Evolutionary conservation across 2,113 vertebrate species (phyloP).

Genomic region (Malurus melanocephalus): DNA sequence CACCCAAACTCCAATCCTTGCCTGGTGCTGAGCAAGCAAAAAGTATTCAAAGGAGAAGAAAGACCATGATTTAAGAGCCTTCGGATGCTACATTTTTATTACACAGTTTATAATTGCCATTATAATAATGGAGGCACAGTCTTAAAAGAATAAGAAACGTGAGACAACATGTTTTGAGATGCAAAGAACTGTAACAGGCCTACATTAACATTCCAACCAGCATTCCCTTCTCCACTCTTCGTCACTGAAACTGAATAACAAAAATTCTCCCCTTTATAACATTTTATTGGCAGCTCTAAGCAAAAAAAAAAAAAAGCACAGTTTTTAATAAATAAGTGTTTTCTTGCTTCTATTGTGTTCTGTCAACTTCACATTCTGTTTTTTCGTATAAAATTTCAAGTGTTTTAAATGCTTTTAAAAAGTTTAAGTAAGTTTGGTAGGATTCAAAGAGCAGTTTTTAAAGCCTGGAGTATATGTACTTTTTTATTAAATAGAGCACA

Average conservation of each 20-base stretch:
- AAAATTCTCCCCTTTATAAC: not conserved
- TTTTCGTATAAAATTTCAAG: not conserved
- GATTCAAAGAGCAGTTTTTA: not conserved
- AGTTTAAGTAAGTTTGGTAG: not conserved
- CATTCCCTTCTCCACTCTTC: not conserved
- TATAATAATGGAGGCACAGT: conserved; percentile 51
- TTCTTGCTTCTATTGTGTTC: not conserved
- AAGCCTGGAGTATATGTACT: not conserved
- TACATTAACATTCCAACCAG: conserved; percentile 22
- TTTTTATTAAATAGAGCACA: conserved; percentile 60
- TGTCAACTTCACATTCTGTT: not conserved
- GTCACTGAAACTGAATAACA: not conserved
- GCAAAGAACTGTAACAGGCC: conserved; percentile 29
- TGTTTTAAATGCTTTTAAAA: not conserved
- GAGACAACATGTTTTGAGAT: not conserved
- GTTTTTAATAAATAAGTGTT: conserved; percentile 16
- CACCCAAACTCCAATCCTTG: accelerated
- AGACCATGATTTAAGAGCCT: not conserved
- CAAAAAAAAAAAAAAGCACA: not conserved
- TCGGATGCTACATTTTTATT: conserved; percentile 39
- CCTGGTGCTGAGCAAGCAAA: not conserved
- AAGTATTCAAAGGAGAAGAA: not conserved
- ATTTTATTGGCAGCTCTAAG: not conserved
- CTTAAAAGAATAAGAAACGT: conserved; percentile 8
- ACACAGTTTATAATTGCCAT: conserved; percentile 14